These are phyloP conservation scores for Sapayoa aenigma DNA, from an alignment of 2,113 vertebrate species.

Conservation along the genomic window DNA sequence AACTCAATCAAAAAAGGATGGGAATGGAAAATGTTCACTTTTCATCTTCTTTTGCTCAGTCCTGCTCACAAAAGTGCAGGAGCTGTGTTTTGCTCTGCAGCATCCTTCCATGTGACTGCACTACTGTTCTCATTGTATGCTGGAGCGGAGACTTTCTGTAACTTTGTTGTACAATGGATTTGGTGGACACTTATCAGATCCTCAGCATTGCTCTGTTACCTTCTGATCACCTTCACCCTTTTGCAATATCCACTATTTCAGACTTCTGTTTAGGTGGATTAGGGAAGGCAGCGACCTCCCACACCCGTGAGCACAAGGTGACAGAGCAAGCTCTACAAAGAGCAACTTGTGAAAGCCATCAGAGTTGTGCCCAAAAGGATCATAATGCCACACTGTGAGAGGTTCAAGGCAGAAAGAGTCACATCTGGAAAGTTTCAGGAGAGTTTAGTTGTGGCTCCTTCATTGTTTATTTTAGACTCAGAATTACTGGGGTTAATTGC, in stretches of 20 bases:
- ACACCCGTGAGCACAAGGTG: fast-evolving
- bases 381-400: not conserved
- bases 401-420: not conserved
- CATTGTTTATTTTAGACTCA: not conserved
- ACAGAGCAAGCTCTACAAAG: not conserved
- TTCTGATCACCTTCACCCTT: not conserved
- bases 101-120: not conserved
- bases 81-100: not conserved
- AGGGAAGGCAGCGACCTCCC: not conserved
- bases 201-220: not conserved
- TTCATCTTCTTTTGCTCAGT: not conserved
- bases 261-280: not conserved
- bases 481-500: not conserved
- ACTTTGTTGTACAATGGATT: not conserved
- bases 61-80: not conserved
- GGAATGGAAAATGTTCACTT: not conserved
- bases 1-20: not conserved
- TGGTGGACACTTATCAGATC: not conserved
- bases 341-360: not conserved
- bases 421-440: not conserved
- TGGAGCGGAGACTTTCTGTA: not conserved
- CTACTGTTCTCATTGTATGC: not conserved
- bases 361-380: not conserved
- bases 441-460: not conserved
- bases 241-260: not conserved